Base-by-base conservation (phyloP, 2,797 vertebrate genomes). In the Trachops cirrhosus region DNA sequence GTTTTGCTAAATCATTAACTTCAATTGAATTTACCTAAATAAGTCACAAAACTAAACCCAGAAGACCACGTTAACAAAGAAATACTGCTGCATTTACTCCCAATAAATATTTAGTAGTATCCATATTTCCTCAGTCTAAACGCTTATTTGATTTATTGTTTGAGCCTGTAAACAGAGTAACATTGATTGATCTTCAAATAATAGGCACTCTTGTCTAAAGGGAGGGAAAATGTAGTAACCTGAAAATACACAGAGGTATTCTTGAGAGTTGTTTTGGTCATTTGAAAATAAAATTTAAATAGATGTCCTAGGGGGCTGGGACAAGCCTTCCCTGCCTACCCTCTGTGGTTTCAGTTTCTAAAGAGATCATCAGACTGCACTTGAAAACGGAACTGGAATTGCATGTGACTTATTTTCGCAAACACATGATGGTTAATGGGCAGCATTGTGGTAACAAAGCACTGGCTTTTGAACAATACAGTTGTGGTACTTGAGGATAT, bases 11-110 rank as follows among this genome's bases (percentile, higher is more conserved):
- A 96, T 97, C 97, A 97, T 97, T 96, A 97, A 86, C 41, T 95
- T 96, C 97, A 89, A 96, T 94, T 96, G 96, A 93, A 96, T 96
- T 95, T 96, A 96, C 86, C 92, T 95, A 97, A 96, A 94, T 94
- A 96, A 96, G 95, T 96, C 96, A 96, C 94, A 96, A 87, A 95
- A 94, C 57, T 68, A 95, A 97, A 95, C 83, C 78, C 79, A 86
- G 75, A 91, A 95, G 86, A 95, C 74, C 86, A 89, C 24, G 64
- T 95, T 94, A 96, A 89, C 64, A 84, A 86, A 97, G 92, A 96
- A 86, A 93, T 68, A 95, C 50, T 57, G 93, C 91, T 68, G 46
- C 24, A 57, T 68, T 95, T 86, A 74, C n/a, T 95, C 52, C 46
- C 93, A 80, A 85, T 93, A 93, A 95, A 96, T 96, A 95, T 94